Percentiles rank a stretch among this genome's conserved stretches.
These are phyloP conservation scores for Bergia puertoricense DNA, from an alignment of 92 coral and sea anemone genomes.

Conservation along the genomic window DNA sequence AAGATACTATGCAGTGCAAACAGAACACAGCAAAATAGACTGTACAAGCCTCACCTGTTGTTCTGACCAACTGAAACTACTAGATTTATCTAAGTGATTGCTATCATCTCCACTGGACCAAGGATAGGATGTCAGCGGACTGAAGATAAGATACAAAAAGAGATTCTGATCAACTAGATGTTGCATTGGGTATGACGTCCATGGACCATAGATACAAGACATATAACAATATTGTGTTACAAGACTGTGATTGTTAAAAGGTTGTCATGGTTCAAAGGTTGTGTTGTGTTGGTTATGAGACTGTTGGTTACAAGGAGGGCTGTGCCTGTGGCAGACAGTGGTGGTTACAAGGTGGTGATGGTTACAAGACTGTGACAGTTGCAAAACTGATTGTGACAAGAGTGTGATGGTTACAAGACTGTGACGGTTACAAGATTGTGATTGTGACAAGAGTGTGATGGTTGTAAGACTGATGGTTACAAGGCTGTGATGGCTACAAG, in stretches of 20 bases:
- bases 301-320: too few species aligned
- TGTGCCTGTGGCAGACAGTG: too few species aligned
- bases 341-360: too few species aligned
- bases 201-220: not conserved
- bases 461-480: too few species aligned
- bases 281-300: too few species aligned
- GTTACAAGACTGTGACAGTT: too few species aligned
- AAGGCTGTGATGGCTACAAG: too few species aligned
- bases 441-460: too few species aligned
- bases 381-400: too few species aligned
- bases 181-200: not conserved
- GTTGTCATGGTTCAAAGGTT: too few species aligned
- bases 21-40: not conserved
- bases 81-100: slow-evolving; percentile 53
- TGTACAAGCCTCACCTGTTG: slow-evolving; percentile 66
- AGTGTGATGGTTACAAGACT: too few species aligned
- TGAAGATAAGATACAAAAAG: slow-evolving; percentile 14
- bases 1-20: not conserved
- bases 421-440: not conserved
- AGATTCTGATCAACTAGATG: not conserved
- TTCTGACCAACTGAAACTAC: slow-evolving; percentile 97
- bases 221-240: not conserved
- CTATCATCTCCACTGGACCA: slow-evolving; percentile 95
- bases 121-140: slow-evolving; percentile 78
- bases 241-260: too few species aligned